Percentiles rank a stretch among this genome's conserved stretches.
phyloP scores from a whole-genome alignment of 2,888 invertebrate genomes.

The Caenorhabditis sp. region DNA sequence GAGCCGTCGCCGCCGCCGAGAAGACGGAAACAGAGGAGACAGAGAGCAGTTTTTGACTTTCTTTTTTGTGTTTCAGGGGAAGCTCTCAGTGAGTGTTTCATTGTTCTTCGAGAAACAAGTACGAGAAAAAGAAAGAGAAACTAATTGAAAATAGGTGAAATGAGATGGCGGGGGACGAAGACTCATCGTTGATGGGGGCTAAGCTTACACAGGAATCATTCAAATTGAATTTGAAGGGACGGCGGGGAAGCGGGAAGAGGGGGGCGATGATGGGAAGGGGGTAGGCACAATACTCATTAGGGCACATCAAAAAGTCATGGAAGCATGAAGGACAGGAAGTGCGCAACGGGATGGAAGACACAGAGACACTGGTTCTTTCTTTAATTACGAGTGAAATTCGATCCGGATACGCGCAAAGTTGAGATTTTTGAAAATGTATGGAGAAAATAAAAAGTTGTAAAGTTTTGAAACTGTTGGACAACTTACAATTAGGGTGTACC shows the following conservation, averaged over 20 bases:
- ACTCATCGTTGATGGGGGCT: not conserved
- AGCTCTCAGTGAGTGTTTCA: too few species aligned
- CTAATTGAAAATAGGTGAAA: constrained; percentile 18
- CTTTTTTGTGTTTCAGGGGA: not conserved
- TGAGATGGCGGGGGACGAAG: constrained; percentile 14
- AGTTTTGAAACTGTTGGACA: too few species aligned
- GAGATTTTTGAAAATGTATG: not conserved
- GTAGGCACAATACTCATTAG: constrained; percentile 59
- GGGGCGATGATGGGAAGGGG: constrained; percentile 6
- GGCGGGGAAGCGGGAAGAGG: not conserved
- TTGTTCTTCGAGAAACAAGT: not conserved
- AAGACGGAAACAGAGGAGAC: not conserved
- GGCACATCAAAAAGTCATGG: constrained; percentile 60
- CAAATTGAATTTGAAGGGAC: constrained; percentile 40
- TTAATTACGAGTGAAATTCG: constrained; percentile 51
- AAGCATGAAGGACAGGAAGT: constrained; percentile 67
- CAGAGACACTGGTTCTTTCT: constrained; percentile 41
- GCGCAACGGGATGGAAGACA: constrained; percentile 25
- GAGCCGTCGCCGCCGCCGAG: too few species aligned
- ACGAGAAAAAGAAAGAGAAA: not conserved
- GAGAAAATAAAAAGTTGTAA: not conserved
- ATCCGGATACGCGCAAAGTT: constrained; percentile 15
- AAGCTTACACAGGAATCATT: constrained; percentile 10
- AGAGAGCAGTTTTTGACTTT: constrained; percentile 13
- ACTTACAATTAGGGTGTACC: not conserved